phyloP scores from a whole-genome alignment of 2,113 vertebrate species.

The Laticauda colubrina region DNA sequence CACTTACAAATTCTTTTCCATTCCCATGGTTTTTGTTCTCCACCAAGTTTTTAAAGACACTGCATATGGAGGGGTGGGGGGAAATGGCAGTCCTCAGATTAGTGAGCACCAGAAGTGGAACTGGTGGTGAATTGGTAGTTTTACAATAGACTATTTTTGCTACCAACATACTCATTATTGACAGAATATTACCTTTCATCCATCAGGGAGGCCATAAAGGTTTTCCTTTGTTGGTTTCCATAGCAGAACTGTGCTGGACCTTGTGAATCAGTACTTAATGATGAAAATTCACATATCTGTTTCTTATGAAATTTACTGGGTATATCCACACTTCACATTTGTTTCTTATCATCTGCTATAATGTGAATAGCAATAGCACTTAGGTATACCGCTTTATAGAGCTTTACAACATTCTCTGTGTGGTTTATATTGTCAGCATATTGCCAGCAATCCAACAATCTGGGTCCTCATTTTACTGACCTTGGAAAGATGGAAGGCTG shows the following conservation, averaged over 20 bases:
- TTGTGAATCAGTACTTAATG: neutral
- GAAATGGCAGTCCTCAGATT: neutral
- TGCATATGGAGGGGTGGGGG: neutral
- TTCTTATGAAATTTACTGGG: neutral
- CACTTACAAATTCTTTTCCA: slow-evolving; percentile 8
- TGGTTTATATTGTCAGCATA: neutral
- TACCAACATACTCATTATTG: neutral
- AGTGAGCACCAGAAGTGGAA: neutral
- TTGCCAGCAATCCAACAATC: neutral
- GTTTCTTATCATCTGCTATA: neutral
- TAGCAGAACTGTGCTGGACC: neutral
- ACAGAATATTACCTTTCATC: neutral
- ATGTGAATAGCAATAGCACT: neutral
- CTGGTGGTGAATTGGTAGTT: neutral
- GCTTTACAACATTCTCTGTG: neutral
- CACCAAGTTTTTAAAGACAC: neutral
- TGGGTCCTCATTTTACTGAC: neutral
- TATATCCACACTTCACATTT: neutral
- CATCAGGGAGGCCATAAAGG: too few species aligned
- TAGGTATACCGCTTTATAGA: neutral
- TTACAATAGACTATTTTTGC: neutral
- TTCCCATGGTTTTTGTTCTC: neutral
- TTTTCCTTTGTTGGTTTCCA: neutral
- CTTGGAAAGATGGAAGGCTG: neutral
- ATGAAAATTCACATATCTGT: neutral